These are phyloP conservation scores for Diaphora mendica DNA, from an alignment of 2,888 invertebrate genomes.

Conservation along the genomic window DNA sequence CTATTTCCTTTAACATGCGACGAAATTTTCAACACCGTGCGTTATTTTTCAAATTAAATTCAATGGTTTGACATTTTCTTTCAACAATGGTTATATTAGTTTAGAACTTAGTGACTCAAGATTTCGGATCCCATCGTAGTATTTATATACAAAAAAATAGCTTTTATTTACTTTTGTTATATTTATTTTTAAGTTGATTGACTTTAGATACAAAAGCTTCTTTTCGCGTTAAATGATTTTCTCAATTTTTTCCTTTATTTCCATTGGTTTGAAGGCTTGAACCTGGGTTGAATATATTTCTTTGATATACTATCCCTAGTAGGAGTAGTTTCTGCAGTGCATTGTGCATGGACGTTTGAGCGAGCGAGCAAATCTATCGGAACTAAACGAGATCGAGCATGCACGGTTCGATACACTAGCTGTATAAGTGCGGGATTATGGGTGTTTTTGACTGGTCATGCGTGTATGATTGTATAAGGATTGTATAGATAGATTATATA, in stretches of 20 bases:
- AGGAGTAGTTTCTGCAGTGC: constrained; percentile 67
- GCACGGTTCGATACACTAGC: constrained; percentile 7
- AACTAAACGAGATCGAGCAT: constrained; percentile 57
- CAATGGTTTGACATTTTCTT: too few relatives aligned
- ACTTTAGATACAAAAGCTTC: not conserved
- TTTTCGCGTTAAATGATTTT: too few relatives aligned
- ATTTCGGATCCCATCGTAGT: not conserved
- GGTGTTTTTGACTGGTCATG: constrained; percentile 20
- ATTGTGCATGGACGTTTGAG: constrained; percentile 67
- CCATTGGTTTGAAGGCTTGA: constrained; percentile 22
- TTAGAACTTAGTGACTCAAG: too few relatives aligned
- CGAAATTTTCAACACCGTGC: too few relatives aligned
- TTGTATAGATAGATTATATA: constrained; percentile 3
- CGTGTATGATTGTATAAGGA: not conserved
- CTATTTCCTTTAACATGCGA: too few relatives aligned
- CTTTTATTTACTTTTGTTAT: not conserved
- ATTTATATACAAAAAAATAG: not conserved
- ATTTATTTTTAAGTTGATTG: not conserved
- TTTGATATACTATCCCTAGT: constrained; percentile 72
- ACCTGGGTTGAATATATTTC: constrained; percentile 47
- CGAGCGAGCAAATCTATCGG: constrained; percentile 65
- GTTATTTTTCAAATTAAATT: too few relatives aligned
- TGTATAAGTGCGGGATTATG: constrained; percentile 29
- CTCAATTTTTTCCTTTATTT: not conserved
- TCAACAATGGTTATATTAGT: too few relatives aligned